Evolutionary conservation across 2,113 vertebrate species (phyloP), one percentile per base, ranked within the genome.

Genomic region (Ceyx melanurus): DNA sequence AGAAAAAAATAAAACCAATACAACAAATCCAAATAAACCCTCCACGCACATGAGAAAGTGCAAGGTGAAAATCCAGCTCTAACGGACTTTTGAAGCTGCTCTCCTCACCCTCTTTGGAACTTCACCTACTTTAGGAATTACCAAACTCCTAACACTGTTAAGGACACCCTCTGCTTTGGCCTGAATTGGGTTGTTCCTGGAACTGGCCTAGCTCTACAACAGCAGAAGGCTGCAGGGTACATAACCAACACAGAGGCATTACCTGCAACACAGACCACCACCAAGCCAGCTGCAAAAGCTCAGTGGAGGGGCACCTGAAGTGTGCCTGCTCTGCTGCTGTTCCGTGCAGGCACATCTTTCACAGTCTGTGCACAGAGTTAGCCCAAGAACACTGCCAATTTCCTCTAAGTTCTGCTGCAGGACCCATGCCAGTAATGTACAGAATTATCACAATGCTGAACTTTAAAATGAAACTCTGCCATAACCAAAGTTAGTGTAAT

Each of bases 231-330:
- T 65, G 48, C 76, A 31, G n/a, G 9, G 61, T 33, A 53, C 3
- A 2, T 33, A 78, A n/a, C 3, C 9, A 40, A 85, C 0, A 6
- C 22, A 23, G 31, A 37, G 43, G 54, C 11, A 5, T 2, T 17
- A 21, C 25, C 57, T 21, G 29, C 18, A 42, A 26, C 25, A 22
- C 46, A 25, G 43, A 23, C 21, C 21, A 10, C 35, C 29, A 11
- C 10, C 3, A 1, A 42, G 60, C 51, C 11, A 68, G 42, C 56
- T 31, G 53, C 76, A 78, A 72, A 28, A 31, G 22, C 67, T 40
- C 2, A 1, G 54, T 0, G 11, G 40, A 73, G 25, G 46, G 60
- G 51, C 20, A 50, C 61, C 57, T 3, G 10, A 66, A 22, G 40
- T 74, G 51, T 2, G 2, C 33, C 35, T 28, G 53, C 51, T 31